These are phyloP conservation scores for Gasterosteus nipponicus DNA, from an alignment of 2,113 vertebrate genomes.

Conservation along the genomic window DNA sequence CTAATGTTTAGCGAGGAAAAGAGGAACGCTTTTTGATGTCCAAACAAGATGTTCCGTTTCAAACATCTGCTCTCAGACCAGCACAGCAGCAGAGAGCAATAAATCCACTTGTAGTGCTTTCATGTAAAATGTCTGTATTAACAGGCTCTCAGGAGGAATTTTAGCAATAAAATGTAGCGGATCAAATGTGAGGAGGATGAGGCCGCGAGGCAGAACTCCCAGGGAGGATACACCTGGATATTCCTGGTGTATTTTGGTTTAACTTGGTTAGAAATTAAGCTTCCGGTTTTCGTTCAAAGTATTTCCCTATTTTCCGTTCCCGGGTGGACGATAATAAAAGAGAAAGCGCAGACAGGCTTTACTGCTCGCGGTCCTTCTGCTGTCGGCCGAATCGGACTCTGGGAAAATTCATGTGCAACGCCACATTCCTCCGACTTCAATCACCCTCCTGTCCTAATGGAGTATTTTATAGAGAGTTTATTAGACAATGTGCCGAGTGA, in stretches of 20 bases:
- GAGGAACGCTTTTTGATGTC: not conserved
- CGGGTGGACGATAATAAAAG: not conserved
- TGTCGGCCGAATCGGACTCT: not conserved
- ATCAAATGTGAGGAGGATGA: slow-evolving; percentile 18
- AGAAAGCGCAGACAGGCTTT: not conserved
- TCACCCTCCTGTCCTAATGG: slow-evolving; percentile 34
- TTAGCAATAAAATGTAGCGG: slow-evolving; percentile 44
- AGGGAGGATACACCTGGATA: not conserved
- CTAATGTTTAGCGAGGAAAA: too few species aligned
- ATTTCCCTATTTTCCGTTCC: not conserved
- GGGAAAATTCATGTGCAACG: slow-evolving; percentile 36
- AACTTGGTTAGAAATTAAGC: not conserved
- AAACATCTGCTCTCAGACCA: not conserved
- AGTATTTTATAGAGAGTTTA: slow-evolving; percentile 35
- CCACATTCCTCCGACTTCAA: slow-evolving; percentile 53
- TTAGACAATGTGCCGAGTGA: slow-evolving; percentile 43
- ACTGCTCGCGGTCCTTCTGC: not conserved
- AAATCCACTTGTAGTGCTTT: slow-evolving; percentile 19
- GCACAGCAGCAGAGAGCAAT: slow-evolving; percentile 18
- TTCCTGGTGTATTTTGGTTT: not conserved
- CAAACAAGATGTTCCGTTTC: not conserved
- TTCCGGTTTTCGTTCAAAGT: not conserved
- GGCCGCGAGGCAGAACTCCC: not conserved
- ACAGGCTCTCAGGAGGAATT: slow-evolving; percentile 28
- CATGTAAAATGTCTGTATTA: slow-evolving; percentile 29